phyloP scores from a whole-genome alignment of 2,113 vertebrate species.

The Anoura caudifer region DNA sequence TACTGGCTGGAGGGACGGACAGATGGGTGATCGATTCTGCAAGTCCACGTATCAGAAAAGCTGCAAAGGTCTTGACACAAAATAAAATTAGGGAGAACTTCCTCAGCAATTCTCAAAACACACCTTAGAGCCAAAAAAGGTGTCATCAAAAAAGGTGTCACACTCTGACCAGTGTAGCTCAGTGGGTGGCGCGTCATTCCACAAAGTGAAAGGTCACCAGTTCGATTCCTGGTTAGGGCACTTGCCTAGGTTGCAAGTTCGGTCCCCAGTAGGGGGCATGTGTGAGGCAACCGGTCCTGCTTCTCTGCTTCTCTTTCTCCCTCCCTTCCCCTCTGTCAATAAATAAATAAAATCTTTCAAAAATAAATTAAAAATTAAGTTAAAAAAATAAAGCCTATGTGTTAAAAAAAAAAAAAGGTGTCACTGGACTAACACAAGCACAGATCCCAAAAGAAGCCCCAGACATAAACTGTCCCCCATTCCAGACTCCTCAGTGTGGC shows the following conservation, averaged over 20 bases:
- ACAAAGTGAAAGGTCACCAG: not conserved
- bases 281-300: too few relatives aligned
- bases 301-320: too few relatives aligned
- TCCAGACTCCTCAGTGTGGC: accelerated
- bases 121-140: accelerated
- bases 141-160: not conserved
- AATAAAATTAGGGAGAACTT: not conserved
- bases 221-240: not conserved
- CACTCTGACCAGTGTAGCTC: not conserved
- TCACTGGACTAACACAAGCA: not conserved
- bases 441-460: not conserved
- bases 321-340: too few relatives aligned
- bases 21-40: not conserved
- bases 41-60: not conserved
- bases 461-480: not conserved
- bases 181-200: not conserved
- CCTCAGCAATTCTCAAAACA: not conserved
- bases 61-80: not conserved
- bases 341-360: too few relatives aligned
- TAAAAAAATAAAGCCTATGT: too few relatives aligned
- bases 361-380: too few relatives aligned
- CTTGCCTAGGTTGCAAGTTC: not conserved
- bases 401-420: not conserved
- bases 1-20: not conserved
- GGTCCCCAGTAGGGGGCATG: too few relatives aligned